Evolutionary conservation across 2,797 vertebrate species (phyloP), one percentile per base, ranked within the genome.

Genomic region (Yasuhikotakia modesta): DNA sequence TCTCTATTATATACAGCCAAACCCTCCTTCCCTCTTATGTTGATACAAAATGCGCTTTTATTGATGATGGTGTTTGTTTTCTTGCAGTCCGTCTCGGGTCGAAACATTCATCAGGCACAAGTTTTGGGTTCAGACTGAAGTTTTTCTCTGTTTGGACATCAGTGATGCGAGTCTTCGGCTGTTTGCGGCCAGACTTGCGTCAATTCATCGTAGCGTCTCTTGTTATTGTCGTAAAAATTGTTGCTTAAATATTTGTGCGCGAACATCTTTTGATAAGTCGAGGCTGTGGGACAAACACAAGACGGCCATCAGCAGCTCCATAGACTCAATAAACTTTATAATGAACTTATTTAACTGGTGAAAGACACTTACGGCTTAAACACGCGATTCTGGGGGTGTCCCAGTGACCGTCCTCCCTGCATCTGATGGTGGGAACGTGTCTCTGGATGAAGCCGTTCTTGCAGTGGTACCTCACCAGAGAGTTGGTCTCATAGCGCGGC

Each of bases 381-480:
- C 97, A 99, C 85, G 94, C 94, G 84, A 99, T 94, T 91, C 91
- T 96, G 82, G 97, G 96, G 1, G 86, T 78, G 64, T 97, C 96
- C 97, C 97, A 99, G 82, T 90, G 93, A 82, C 97, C 97, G 21
- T 95, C 93, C 78, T 92, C 90, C 53, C 92, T 92, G 86, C 97
- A 99, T 32, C 94, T 94, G 53, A 98, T 95, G 35, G 94, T 96
- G 66, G 97, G 96, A 78, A 92, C 82, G 79, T 96, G 92, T 79
- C 96, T 95, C 85, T 99, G 97, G 90, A 98, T 95, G 86, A 96
- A 97, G 79, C 96, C 96, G 11, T 92, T 92, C 70, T 95, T 95
- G 83, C 97, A 99, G 88, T 97, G 96, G 68, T 98, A 99, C 84
- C 97, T 94, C 70, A 96, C 92, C 85, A 98, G 88, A 0, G 95